These are phyloP conservation scores for Pangasius larnaudii DNA, from an alignment of 2,797 vertebrate genomes.

Conservation along the genomic window DNA sequence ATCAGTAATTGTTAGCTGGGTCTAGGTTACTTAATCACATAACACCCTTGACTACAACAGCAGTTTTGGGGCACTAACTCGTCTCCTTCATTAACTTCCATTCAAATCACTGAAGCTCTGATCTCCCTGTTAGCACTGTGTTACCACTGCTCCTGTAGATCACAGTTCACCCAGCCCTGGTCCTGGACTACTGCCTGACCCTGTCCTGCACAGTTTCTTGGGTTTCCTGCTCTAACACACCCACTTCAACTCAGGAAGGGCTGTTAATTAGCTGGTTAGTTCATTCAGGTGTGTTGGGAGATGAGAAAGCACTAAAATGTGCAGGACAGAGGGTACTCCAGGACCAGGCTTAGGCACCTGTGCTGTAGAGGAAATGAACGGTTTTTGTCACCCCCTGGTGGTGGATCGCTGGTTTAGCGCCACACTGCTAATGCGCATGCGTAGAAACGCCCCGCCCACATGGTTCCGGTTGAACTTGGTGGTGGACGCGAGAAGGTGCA, in stretches of 20 bases:
- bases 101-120: not conserved
- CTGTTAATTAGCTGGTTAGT: too few relatives aligned
- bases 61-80: not conserved
- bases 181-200: not conserved
- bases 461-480: conserved; percentile 13
- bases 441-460: not conserved
- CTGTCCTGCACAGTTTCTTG: not conserved
- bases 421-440: conserved; percentile 15
- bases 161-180: too few relatives aligned
- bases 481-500: not conserved
- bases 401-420: not conserved
- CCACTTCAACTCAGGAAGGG: not conserved
- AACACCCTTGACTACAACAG: not conserved
- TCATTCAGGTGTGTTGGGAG: not conserved
- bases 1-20: not conserved
- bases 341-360: not conserved
- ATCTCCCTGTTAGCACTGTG: not conserved
- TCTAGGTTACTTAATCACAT: not conserved
- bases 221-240: not conserved
- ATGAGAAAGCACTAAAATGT: not conserved
- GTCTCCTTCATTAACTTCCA: not conserved
- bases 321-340: not conserved
- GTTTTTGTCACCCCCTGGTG: conserved; percentile 15
- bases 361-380: not conserved
- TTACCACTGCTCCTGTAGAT: not conserved